Evolutionary conservation across 2,113 vertebrate species (phyloP).

Genomic region (Hippopotamus amphibius): DNA sequence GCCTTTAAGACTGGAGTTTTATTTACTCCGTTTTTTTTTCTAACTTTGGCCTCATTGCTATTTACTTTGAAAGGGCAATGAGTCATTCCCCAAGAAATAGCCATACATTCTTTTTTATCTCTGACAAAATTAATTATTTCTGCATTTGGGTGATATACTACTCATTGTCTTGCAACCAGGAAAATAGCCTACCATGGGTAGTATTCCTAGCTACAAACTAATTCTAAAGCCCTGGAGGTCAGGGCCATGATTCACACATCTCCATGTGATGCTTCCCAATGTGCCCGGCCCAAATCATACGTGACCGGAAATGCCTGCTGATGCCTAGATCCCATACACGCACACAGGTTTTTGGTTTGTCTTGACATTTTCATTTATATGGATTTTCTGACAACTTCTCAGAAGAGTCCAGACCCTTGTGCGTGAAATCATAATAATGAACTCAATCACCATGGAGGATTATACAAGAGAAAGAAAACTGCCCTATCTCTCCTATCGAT

Average conservation of each 20-base stretch:
- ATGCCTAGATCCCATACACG: not conserved
- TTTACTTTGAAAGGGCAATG: not conserved
- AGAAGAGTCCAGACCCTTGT: not conserved
- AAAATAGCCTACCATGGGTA: not conserved
- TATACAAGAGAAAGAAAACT: not conserved
- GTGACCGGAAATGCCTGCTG: not conserved
- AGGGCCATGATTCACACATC: not conserved
- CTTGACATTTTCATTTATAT: not conserved
- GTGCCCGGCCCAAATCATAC: not conserved
- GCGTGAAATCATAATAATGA: not conserved
- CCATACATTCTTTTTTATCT: not conserved
- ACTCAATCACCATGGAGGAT: not conserved
- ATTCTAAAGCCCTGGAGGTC: not conserved
- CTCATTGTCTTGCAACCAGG: not conserved
- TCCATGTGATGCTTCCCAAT: not conserved
- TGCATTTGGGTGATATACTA: not conserved
- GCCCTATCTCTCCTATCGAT: fast-evolving
- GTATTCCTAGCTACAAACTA: not conserved
- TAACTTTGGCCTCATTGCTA: not conserved
- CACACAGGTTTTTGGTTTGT: not conserved
- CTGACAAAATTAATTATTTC: not conserved
- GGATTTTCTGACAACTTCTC: not conserved
- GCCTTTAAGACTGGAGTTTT: not conserved
- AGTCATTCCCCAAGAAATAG: not conserved
- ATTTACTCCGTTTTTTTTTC: not conserved